Evolutionary conservation across 1,140 invertebrate species (phyloP).

Genomic region (Euura lappo): DNA sequence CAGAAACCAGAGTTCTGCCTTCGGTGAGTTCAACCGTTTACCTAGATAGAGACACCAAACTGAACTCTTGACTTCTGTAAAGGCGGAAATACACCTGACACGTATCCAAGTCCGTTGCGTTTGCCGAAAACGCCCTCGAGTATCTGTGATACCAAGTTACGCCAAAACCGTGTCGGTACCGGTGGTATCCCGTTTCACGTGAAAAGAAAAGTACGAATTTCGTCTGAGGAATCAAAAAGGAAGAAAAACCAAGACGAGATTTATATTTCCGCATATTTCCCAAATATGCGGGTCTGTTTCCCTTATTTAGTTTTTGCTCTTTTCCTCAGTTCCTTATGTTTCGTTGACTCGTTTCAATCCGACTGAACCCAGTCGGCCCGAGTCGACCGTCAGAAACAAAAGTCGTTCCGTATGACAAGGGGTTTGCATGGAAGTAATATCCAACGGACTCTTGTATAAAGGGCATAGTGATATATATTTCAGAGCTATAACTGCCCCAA

Average conservation of each 20-base stretch:
- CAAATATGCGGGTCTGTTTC: not conserved
- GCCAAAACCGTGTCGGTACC: no score
- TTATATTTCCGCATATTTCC: not conserved
- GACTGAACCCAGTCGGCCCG: not conserved
- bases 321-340: not conserved
- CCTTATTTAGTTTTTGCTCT: not conserved
- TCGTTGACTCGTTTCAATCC: not conserved
- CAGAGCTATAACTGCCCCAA: not conserved
- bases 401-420: not conserved
- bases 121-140: no score
- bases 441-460: not conserved
- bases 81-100: not conserved
- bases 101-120: no score
- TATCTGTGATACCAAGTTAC: no score
- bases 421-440: constrained; percentile 5
- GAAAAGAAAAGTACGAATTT: no score
- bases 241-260: not conserved
- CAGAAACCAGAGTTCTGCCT: not conserved
- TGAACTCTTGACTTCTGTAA: not conserved
- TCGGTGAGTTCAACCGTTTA: not conserved
- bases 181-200: no score
- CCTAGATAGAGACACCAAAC: not conserved
- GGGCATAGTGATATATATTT: not conserved
- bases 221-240: not conserved
- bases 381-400: not conserved